Evolutionary conservation across 2,113 vertebrate genomes (phyloP), one percentile per base, ranked within the genome.

Genomic region (Sarotherodon lohbergeri): DNA sequence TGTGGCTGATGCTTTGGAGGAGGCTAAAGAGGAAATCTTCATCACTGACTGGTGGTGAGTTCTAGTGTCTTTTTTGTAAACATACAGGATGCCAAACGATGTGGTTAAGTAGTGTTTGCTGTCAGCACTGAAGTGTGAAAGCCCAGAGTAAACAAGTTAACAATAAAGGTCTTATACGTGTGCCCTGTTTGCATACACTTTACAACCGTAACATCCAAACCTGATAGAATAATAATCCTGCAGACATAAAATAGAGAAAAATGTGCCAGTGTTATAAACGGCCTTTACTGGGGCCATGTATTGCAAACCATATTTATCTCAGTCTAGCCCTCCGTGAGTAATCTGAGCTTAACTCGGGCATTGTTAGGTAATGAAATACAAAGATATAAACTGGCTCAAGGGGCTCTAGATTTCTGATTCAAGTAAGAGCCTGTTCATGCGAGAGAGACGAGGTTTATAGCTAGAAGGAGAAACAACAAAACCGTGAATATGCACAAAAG

Each of bases 31-130:
- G 84, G 99, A 99, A 86, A 99, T 99, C 94, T 99, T 99, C 84
- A 99, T 99, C 95, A 99, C 99, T 1, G 99, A 99, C 91, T 99
- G 99, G 99, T 99, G 99, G 99, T 99, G 94, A 41, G 98, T 97
- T 24, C 36, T 6, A 16, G 4, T 36, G 54, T 66, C 5, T 4
- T 63, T 6, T 19, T 10, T 29, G 24, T 54, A 7, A 39, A 68
- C 3, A 32, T 48, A 4, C 6, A 3, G 22, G 5, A 29, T 68
- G 27, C 46, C 73, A 52, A 34, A 34, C 71, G 1, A 54, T 57
- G 36, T 56, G 39, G 3, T 34, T 11, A 5, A 55, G 14, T 24
- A 36, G 48, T 56, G 27, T 76, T 5, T 76, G 43, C 14, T 29
- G 41, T 50, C 73, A 78, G 17, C 46, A 50, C 27, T 52, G 27